Conservation (phyloP, 2,888 invertebrate genomes). For the Cryptophagus acutangulus region DNA sequence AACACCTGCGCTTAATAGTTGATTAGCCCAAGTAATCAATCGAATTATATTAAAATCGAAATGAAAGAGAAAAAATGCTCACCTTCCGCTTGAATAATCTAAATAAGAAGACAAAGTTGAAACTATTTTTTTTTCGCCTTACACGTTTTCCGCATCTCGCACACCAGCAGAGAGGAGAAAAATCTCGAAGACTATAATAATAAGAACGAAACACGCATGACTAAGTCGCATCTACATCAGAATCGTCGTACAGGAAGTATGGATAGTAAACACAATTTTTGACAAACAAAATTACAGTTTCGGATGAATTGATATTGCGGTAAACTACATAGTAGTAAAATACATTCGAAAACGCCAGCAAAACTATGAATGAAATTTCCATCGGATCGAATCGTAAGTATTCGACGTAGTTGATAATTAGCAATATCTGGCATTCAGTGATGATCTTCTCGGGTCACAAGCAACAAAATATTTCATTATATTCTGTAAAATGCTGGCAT, state of each 20-base stretch:
- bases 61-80: no score
- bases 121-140: no score
- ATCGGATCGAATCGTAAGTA: slow-evolving; percentile 11
- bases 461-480: slow-evolving; percentile 16
- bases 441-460: slow-evolving; percentile 15
- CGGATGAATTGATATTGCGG: slow-evolving; percentile 21
- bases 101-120: no score
- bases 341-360: slow-evolving; percentile 11
- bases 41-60: no score
- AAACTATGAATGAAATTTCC: slow-evolving; percentile 15
- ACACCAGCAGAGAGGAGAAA: no score
- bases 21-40: no score
- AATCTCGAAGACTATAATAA: no score
- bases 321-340: slow-evolving; percentile 12
- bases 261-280: slow-evolving; percentile 28
- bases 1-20: no score
- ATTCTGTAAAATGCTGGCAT: no score
- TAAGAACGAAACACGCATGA: slow-evolving; percentile 6
- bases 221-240: no score
- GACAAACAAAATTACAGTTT: slow-evolving; percentile 25
- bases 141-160: no score
- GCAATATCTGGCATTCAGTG: slow-evolving; percentile 14
- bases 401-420: slow-evolving; percentile 14
- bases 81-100: no score
- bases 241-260: slow-evolving; percentile 24